A percentile compares a stretch with the other conserved stretches of the same genome.
These are phyloP conservation scores for Brachyhypopomus occidentalis DNA, from an alignment of 2,113 vertebrate species.

Conservation along the genomic window DNA sequence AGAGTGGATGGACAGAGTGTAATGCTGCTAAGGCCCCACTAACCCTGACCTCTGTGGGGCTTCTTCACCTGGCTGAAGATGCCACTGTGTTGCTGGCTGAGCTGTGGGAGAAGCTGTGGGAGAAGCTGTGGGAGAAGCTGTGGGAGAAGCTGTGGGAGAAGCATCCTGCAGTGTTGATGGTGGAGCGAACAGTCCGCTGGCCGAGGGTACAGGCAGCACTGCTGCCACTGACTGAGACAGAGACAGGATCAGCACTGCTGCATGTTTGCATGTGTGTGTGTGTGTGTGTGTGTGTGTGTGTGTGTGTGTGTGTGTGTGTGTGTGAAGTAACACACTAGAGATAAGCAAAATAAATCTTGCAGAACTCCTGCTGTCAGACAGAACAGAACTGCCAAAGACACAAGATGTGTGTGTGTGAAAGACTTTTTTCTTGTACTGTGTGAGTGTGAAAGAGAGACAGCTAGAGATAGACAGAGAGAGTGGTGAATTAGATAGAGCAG, in stretches of 20 bases:
- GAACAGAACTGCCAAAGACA: conserved; percentile 9
- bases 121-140: no score
- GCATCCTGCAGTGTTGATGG: no score
- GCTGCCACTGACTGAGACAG: no score
- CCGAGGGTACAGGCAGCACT: no score
- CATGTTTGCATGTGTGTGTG: conserved; percentile 32
- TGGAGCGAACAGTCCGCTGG: no score
- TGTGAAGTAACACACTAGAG: conserved; percentile 12
- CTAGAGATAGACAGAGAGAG: not conserved
- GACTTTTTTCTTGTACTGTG: not conserved
- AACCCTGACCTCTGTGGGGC: not conserved
- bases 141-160: no score
- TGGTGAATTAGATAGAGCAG: not conserved
- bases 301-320: not conserved
- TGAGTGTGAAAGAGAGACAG: not conserved
- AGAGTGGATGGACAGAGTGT: not conserved
- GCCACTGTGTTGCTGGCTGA: not conserved
- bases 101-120: no score
- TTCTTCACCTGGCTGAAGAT: not conserved
- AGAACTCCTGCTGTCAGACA: conserved; percentile 3
- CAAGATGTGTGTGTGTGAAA: not conserved
- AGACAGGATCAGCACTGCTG: not conserved
- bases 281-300: conserved; percentile 16
- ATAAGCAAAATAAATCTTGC: conserved; percentile 35
- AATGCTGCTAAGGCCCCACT: not conserved